Evolutionary conservation across 2,888 invertebrate genomes (phyloP).

Genomic region (Rutpela maculata): DNA sequence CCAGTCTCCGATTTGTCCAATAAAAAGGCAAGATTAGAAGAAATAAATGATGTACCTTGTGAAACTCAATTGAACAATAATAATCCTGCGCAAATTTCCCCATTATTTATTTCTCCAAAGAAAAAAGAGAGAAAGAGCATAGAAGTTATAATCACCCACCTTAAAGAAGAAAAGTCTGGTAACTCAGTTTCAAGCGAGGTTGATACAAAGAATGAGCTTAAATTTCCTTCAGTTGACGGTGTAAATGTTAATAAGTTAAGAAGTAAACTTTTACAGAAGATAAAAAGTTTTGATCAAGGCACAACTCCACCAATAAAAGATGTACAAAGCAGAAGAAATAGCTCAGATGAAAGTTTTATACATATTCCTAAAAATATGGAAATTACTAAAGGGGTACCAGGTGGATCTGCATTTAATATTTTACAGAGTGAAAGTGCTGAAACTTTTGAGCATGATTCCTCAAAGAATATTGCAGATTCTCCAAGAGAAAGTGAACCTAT

Average conservation of each 20-base stretch:
- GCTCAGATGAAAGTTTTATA: not conserved
- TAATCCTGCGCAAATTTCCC: not conserved
- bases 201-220: not conserved
- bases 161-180: conserved; percentile 21
- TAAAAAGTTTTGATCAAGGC: not conserved
- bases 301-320: not conserved
- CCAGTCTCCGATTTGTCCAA: not conserved
- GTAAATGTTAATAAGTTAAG: conserved; percentile 18
- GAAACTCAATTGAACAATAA: conserved; percentile 1
- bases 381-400: not conserved
- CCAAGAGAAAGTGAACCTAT: not conserved
- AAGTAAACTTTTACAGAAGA: conserved; percentile 21
- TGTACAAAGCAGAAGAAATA: conserved; percentile 5
- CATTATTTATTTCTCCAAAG: conserved; percentile 10
- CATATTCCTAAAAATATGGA: not conserved
- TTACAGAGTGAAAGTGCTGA: not conserved
- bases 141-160: conserved; percentile 34
- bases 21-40: conserved; percentile 8
- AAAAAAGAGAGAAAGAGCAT: conserved; percentile 37
- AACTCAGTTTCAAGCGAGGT: not conserved
- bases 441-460: not conserved
- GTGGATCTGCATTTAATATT: not conserved
- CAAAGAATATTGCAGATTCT: not conserved
- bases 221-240: not conserved
- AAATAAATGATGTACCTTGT: conserved; percentile 2